phyloP scores from a whole-genome alignment of 2,113 vertebrate genomes.

The Rostratula benghalensis region DNA sequence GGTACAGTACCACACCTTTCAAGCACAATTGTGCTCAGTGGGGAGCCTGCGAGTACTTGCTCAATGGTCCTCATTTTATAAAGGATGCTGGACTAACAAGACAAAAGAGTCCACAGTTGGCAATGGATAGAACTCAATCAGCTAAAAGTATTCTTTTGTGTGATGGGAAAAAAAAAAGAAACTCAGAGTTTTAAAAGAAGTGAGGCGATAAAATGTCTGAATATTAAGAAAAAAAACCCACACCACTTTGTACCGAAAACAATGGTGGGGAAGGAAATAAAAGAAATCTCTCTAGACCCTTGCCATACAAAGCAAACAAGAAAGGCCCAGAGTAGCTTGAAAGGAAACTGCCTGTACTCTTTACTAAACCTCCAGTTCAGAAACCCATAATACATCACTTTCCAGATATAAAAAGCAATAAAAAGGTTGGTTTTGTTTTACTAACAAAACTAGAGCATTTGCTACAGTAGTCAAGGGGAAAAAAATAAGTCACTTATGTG shows the following conservation, averaged over 20 bases:
- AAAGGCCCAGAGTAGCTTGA: constrained; percentile 57
- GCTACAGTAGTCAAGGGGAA: constrained; percentile 39
- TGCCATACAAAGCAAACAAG: constrained; percentile 62
- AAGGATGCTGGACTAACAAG: constrained; percentile 62
- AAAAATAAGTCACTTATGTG: not conserved
- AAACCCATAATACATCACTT: constrained; percentile 55
- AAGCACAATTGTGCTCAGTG: constrained; percentile 61
- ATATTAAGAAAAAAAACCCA: constrained; percentile 64
- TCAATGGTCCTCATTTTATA: constrained; percentile 60
- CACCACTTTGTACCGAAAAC: constrained; percentile 49
- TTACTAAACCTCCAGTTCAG: constrained; percentile 32
- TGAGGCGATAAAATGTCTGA: constrained; percentile 67
- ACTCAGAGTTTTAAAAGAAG: constrained; percentile 51
- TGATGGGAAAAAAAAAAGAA: not conserved
- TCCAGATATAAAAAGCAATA: constrained; percentile 50
- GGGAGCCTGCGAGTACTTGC: constrained; percentile 60
- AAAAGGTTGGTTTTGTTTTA: constrained; percentile 62
- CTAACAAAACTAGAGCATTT: constrained; percentile 46
- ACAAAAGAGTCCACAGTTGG: constrained; percentile 65
- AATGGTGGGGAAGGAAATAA: constrained; percentile 53
- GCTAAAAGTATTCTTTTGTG: constrained; percentile 69
- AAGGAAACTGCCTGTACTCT: constrained; percentile 57
- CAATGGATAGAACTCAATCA: constrained; percentile 70
- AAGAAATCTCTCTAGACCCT: constrained; percentile 65
- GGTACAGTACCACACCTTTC: constrained; percentile 72